Conservation (phyloP, 2,888 invertebrate genomes). For the Caenorhabditis japonica region DNA sequence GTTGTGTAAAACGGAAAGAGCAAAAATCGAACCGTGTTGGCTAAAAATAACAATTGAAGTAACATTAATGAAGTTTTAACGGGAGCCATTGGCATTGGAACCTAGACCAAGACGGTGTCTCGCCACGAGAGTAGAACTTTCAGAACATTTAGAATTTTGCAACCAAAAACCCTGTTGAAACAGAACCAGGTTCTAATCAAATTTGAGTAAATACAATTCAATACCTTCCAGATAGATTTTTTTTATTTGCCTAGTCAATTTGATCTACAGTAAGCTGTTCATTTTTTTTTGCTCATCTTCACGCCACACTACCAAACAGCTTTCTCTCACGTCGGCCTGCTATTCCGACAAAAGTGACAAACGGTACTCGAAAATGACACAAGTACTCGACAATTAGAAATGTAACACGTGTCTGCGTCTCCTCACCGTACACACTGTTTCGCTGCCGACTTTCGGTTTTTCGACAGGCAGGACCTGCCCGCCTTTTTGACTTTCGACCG, state of each 20-base stretch:
- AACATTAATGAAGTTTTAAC: no score
- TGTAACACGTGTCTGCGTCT: slow-evolving; percentile 25
- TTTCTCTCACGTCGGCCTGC: slow-evolving; percentile 39
- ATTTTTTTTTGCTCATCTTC: slow-evolving; percentile 27
- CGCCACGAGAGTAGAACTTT: no score
- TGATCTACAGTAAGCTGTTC: slow-evolving; percentile 39
- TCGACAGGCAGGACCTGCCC: slow-evolving; percentile 14
- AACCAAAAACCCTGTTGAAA: no score
- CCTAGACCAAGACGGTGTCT: no score
- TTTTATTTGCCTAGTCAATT: slow-evolving; percentile 50
- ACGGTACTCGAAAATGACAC: slow-evolving; percentile 53
- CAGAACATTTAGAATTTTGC: no score
- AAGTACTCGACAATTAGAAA: slow-evolving; percentile 42
- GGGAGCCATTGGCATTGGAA: no score
- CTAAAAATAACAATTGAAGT: no score
- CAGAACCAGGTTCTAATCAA: no score
- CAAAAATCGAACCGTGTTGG: no score
- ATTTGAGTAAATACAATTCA: no score
- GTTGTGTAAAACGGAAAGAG: no score
- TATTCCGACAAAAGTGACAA: slow-evolving; percentile 54
- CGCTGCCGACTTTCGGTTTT: slow-evolving; percentile 7
- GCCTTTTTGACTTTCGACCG: slow-evolving; percentile 14
- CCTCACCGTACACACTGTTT: slow-evolving; percentile 18
- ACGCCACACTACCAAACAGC: slow-evolving; percentile 40
- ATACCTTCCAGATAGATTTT: no score